These are phyloP conservation scores for Passer montanus DNA, from an alignment of 2,113 vertebrate genomes.

Conservation along the genomic window DNA sequence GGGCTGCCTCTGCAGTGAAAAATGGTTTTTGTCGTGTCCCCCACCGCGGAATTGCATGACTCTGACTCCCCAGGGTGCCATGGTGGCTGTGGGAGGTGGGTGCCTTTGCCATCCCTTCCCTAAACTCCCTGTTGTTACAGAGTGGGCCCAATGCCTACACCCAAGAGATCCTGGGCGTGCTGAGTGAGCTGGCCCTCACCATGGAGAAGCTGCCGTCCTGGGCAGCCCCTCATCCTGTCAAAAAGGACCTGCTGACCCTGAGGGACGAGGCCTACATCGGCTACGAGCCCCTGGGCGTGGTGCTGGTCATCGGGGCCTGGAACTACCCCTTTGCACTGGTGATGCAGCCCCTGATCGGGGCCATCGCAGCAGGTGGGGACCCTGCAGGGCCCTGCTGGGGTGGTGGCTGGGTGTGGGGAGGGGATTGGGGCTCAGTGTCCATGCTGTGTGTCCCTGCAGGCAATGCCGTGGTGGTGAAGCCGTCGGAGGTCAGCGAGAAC, in stretches of 20 bases:
- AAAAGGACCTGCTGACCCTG: slow-evolving; percentile 78
- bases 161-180: slow-evolving; percentile 78
- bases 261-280: slow-evolving; percentile 80
- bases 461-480: slow-evolving; percentile 91
- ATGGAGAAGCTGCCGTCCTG: slow-evolving; percentile 80
- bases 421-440: accelerated
- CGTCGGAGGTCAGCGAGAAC: slow-evolving; percentile 86
- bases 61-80: neutral
- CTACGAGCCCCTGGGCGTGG: slow-evolving; percentile 86
- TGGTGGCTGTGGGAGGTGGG: neutral
- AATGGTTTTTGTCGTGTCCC: neutral
- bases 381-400: accelerated
- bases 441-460: slow-evolving; percentile 67
- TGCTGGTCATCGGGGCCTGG: slow-evolving; percentile 90
- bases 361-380: slow-evolving; percentile 89
- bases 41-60: neutral
- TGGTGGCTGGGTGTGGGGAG: accelerated
- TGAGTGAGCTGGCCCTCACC: slow-evolving; percentile 78
- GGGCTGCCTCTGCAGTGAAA: neutral
- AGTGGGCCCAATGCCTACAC: slow-evolving; percentile 68
- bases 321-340: slow-evolving; percentile 88
- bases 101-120: neutral
- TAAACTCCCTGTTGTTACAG: slow-evolving; percentile 41
- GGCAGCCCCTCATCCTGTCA: slow-evolving; percentile 74
- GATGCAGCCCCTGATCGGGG: slow-evolving; percentile 86